Conservation (phyloP, 2,113 vertebrate genomes). For the Anas platyrhynchos region DNA sequence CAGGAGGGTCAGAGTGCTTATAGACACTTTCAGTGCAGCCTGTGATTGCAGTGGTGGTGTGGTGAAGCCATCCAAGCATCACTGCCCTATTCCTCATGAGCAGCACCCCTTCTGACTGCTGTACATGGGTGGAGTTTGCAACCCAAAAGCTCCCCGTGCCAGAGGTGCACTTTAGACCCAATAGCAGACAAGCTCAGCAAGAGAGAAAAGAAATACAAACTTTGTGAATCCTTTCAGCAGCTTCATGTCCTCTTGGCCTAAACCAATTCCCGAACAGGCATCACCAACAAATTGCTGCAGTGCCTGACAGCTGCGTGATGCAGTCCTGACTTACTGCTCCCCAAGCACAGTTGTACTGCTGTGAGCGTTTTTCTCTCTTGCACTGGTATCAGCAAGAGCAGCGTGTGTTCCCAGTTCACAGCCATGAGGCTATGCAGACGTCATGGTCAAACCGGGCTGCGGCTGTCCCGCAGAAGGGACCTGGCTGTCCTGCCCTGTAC, state of each 20-base stretch:
- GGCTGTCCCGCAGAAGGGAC: not conserved
- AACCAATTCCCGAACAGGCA: accelerated
- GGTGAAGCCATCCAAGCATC: not conserved
- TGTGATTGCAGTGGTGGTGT: not conserved
- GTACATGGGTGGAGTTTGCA: not conserved
- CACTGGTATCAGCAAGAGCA: not conserved
- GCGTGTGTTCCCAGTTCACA: not conserved
- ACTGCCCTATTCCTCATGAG: not conserved
- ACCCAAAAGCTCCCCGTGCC: not conserved
- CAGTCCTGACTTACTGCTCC: not conserved
- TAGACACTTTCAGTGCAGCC: not conserved
- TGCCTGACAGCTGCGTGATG: not conserved
- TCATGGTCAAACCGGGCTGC: not conserved
- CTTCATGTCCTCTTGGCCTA: not conserved
- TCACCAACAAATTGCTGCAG: not conserved
- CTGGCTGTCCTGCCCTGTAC: not conserved
- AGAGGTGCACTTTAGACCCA: not conserved
- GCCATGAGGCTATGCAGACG: not conserved
- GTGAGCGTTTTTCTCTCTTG: not conserved
- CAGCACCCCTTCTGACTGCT: not conserved
- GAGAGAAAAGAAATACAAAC: not conserved
- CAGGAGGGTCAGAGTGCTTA: not conserved
- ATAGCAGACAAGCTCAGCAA: not conserved
- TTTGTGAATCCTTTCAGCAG: not conserved
- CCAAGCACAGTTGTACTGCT: not conserved